These are phyloP conservation scores for Eulemur coronatus DNA, from an alignment of 2,797 vertebrate genomes.

Conservation along the genomic window DNA sequence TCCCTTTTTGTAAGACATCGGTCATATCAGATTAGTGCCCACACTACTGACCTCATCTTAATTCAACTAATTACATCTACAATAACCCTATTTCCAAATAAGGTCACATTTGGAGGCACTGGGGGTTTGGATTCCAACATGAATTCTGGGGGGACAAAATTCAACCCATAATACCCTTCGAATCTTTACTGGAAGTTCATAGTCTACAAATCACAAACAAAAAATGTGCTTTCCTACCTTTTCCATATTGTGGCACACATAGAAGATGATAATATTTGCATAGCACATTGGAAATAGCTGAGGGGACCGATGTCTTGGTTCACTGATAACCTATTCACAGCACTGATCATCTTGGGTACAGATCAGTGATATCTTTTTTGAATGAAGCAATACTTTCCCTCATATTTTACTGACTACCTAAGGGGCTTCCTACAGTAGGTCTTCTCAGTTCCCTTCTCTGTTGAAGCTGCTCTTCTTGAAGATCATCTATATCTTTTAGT, in stretches of 20 bases:
- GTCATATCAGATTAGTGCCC: background rate
- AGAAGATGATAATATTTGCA: background rate
- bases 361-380: background rate
- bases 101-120: background rate
- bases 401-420: background rate
- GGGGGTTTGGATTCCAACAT: background rate
- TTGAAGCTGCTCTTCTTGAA: conserved; percentile 18
- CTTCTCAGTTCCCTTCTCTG: background rate
- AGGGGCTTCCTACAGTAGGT: background rate
- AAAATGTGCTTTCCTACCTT: background rate
- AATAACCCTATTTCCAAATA: background rate
- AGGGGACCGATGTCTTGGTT: background rate
- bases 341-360: background rate
- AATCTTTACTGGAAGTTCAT: background rate
- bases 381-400: background rate
- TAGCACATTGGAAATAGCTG: background rate
- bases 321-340: background rate
- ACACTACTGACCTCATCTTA: background rate
- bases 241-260: background rate
- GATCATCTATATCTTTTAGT: background rate
- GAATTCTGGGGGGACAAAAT: background rate
- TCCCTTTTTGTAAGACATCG: background rate
- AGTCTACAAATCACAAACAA: background rate
- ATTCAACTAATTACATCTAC: background rate
- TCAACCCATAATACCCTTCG: background rate